Percentiles rank a stretch among this genome's conserved stretches.
Conservation (phyloP, 2,113 vertebrate genomes). For the Plestiodon gilberti region DNA sequence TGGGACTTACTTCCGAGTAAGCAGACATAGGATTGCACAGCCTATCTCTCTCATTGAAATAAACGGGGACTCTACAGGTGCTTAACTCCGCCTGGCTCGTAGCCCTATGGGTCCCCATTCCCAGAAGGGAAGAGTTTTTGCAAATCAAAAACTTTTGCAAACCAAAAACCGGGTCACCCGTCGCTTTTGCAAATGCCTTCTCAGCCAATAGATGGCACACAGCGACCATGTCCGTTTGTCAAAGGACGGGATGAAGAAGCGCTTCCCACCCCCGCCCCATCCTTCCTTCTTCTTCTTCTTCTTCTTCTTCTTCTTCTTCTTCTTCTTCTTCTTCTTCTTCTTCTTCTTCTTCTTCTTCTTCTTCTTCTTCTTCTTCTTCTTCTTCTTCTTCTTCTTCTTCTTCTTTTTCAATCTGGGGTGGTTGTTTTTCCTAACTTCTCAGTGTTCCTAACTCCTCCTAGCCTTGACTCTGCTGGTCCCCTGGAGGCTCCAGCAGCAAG, state of each 20-base stretch:
- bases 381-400: no score
- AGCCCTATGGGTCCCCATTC: neutral
- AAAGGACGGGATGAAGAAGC: constrained; percentile 40
- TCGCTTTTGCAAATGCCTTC: constrained; percentile 59
- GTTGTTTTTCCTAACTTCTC: constrained; percentile 32
- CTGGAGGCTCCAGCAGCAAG: constrained; percentile 59
- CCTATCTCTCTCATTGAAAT: neutral
- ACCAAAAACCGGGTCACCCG: neutral
- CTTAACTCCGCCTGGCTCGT: neutral
- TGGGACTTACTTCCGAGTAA: neutral
- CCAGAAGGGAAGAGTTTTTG: no score
- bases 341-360: no score
- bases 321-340: no score
- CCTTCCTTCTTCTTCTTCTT: no score
- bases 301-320: no score
- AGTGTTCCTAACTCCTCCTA: neutral
- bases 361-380: no score
- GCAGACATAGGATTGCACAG: neutral
- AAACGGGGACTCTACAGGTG: neutral
- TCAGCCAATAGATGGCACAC: constrained; percentile 74
- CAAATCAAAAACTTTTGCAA: no score
- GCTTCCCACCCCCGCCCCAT: neutral
- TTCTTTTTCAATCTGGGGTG: constrained; percentile 49
- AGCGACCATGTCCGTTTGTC: constrained; percentile 66
- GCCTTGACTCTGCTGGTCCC: constrained; percentile 32